A percentile compares a stretch with the other conserved stretches of the same genome.
phyloP scores from a whole-genome alignment of 1,140 invertebrate species.

The Matsumurasca onukii region DNA sequence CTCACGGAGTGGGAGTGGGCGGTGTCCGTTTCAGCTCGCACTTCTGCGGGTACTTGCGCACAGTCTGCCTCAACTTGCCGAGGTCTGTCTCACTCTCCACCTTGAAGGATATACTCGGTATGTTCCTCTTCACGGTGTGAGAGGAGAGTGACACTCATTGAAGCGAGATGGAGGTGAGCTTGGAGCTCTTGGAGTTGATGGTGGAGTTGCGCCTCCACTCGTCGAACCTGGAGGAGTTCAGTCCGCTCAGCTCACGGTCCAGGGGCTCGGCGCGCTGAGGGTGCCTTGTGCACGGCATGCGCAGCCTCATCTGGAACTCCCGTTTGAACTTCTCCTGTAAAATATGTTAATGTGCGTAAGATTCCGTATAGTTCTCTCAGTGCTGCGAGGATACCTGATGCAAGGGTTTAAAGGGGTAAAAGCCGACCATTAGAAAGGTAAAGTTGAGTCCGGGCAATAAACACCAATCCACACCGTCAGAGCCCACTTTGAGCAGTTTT shows the following conservation, averaged over 20 bases:
- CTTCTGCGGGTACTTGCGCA: conserved; percentile 4
- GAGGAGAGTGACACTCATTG: conserved; percentile 27
- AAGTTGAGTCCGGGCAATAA: too few species aligned
- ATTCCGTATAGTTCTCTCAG: too few species aligned
- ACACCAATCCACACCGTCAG: too few species aligned
- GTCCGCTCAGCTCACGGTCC: conserved; percentile 40
- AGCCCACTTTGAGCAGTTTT: too few species aligned
- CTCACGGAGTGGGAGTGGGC: not conserved
- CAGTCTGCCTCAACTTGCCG: conserved; percentile 1
- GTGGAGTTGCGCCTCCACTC: conserved; percentile 41
- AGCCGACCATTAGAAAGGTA: too few species aligned
- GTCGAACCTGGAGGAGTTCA: conserved; percentile 40
- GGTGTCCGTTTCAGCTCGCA: conserved; percentile 12
- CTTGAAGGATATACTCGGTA: conserved; percentile 23
- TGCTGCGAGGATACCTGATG: too few species aligned
- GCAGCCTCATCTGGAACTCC: conserved; percentile 42
- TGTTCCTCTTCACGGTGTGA: conserved; percentile 20
- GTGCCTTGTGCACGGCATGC: conserved; percentile 34
- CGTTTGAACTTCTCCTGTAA: conserved; percentile 45
- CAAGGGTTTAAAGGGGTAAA: too few species aligned
- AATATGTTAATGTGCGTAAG: too few species aligned
- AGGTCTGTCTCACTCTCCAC: conserved; percentile 27
- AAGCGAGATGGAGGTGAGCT: conserved; percentile 30
- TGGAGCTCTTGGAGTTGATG: conserved; percentile 34
- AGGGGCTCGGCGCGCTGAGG: conserved; percentile 30